phyloP scores from a whole-genome alignment of 2,797 vertebrate species.

The Ceryle rudis region DNA sequence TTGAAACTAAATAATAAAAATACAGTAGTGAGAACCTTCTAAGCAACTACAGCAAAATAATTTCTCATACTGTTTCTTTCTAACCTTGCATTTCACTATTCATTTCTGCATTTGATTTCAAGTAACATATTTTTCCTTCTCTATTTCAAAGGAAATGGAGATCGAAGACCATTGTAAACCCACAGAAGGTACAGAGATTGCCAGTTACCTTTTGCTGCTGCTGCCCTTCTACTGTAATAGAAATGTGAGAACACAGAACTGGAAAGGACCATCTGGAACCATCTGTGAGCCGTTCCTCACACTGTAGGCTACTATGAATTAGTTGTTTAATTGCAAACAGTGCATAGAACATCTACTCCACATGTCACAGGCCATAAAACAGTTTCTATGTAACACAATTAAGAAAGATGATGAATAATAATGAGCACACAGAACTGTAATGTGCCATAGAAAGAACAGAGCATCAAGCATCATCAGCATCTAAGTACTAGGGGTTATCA shows the following conservation, averaged over 20 bases:
- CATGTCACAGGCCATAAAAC: conserved; percentile 54
- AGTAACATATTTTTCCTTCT: background rate
- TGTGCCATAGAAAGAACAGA: background rate
- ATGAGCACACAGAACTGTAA: background rate
- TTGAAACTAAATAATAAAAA: background rate
- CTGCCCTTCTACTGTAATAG: conserved; percentile 26
- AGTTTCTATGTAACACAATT: conserved; percentile 18
- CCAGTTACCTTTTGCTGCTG: conserved; percentile 48
- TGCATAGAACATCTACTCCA: conserved; percentile 53
- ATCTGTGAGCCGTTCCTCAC: conserved; percentile 50
- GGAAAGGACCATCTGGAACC: conserved; percentile 71
- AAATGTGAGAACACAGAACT: conserved; percentile 58
- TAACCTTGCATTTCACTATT: background rate
- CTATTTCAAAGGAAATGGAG: background rate
- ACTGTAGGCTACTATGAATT: conserved; percentile 64
- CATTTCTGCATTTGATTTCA: background rate
- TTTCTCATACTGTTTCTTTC: background rate
- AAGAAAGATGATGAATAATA: conserved; percentile 30
- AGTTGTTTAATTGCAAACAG: conserved; percentile 64
- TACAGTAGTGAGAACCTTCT: background rate
- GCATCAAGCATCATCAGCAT: background rate
- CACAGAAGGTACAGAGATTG: background rate
- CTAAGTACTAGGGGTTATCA: background rate
- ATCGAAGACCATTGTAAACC: background rate
- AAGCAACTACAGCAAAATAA: background rate